phyloP scores from a whole-genome alignment of 2,797 vertebrate genomes.

The Lagorchestes hirsutus region DNA sequence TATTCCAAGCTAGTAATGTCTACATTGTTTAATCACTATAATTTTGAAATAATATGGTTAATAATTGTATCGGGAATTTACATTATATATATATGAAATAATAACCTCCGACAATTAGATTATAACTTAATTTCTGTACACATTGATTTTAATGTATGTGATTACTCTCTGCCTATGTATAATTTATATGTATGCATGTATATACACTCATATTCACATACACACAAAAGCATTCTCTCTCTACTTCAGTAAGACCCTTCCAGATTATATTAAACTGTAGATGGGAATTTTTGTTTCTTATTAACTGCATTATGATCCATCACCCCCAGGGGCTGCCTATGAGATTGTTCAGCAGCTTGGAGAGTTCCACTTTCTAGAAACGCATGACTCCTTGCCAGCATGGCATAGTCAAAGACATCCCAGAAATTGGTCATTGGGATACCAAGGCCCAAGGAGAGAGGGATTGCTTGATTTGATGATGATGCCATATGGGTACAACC shows the following conservation, averaged over 20 bases:
- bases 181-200: neutral
- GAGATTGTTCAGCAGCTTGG: neutral
- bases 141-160: neutral
- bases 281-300: neutral
- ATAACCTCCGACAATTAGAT: neutral
- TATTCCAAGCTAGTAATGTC: neutral
- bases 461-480: conserved; percentile 1
- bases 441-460: neutral
- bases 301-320: neutral
- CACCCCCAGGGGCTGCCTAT: too few relatives aligned
- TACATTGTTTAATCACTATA: neutral
- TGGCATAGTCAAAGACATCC: neutral
- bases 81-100: neutral
- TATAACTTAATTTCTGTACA: neutral
- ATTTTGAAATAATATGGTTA: neutral
- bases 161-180: neutral
- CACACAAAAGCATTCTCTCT: too few relatives aligned
- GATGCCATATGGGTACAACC: conserved; percentile 3
- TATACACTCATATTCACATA: neutral
- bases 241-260: neutral
- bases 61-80: neutral
- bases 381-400: neutral
- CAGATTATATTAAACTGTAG: neutral
- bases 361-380: neutral
- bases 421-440: neutral